phyloP scores from a whole-genome alignment of 2,113 vertebrate species.

The Apus apus region DNA sequence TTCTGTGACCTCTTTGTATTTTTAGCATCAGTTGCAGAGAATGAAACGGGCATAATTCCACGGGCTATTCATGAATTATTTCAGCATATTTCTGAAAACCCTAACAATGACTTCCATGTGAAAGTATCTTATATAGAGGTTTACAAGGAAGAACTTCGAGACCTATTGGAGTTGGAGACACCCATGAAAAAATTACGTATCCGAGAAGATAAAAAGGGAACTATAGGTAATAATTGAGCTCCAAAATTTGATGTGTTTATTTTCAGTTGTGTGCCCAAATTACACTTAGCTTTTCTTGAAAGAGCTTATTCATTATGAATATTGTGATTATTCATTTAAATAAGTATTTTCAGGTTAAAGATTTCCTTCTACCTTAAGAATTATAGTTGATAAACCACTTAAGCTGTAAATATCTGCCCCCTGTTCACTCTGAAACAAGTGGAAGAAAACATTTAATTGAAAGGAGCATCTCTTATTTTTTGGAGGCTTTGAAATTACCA shows the following conservation, averaged over 20 bases:
- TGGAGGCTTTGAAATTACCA: not conserved
- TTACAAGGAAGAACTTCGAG: conserved; percentile 89
- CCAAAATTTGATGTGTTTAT: not conserved
- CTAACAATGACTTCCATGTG: conserved; percentile 72
- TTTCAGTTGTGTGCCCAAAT: not conserved
- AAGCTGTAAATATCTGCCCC: not conserved
- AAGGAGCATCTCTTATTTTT: not conserved
- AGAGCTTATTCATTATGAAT: not conserved
- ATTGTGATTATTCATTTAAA: not conserved
- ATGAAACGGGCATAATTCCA: conserved; percentile 88
- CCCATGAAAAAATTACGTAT: conserved; percentile 85
- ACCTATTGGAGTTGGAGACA: conserved; percentile 86
- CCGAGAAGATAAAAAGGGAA: conserved; percentile 89
- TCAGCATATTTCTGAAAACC: conserved; percentile 78
- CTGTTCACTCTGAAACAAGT: not conserved
- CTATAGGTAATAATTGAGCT: conserved; percentile 81
- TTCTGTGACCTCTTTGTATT: conserved; percentile 41
- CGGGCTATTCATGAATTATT: conserved; percentile 89
- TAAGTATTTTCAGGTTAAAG: not conserved
- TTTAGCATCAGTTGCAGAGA: conserved; percentile 78
- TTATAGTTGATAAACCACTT: not conserved
- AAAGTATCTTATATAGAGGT: conserved; percentile 91
- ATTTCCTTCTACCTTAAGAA: not conserved
- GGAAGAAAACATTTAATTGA: not conserved
- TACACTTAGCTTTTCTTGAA: conserved; percentile 18